Conservation (phyloP, 2,113 vertebrate genomes). For the Monarcha castaneiventris region DNA sequence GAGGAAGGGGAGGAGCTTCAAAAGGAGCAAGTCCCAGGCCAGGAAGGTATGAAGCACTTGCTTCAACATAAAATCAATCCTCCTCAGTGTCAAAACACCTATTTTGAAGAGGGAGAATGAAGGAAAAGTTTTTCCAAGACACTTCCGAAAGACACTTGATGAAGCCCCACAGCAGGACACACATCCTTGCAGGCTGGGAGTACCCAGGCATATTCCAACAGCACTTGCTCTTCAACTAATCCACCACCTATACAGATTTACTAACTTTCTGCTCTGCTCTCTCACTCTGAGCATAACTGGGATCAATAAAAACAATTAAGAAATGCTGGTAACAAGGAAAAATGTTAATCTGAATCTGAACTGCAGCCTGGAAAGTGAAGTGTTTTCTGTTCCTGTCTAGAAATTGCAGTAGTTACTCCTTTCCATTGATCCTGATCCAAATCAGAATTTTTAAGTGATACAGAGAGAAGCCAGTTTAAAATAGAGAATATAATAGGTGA, state of each 20-base stretch:
- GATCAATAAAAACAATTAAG: neutral
- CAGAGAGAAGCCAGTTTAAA: neutral
- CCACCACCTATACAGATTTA: neutral
- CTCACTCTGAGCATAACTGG: neutral
- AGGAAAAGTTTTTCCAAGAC: neutral
- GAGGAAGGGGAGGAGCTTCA: neutral
- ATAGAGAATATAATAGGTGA: accelerated
- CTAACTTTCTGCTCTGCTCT: neutral
- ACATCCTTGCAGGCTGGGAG: neutral
- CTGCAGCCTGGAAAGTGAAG: neutral
- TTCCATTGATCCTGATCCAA: neutral
- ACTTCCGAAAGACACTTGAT: neutral
- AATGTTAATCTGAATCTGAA: neutral
- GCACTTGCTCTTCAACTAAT: neutral
- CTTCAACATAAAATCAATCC: neutral
- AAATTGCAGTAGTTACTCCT: neutral
- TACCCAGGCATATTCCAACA: neutral
- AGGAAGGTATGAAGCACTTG: neutral
- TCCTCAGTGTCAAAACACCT: neutral
- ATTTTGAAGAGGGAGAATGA: neutral
- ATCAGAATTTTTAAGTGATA: neutral
- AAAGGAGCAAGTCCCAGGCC: neutral
- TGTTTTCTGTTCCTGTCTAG: neutral
- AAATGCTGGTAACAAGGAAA: neutral
- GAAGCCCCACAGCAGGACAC: neutral